Evolutionary conservation across 2,797 vertebrate species (phyloP).

Genomic region (Hyperoplus lanceolatus): DNA sequence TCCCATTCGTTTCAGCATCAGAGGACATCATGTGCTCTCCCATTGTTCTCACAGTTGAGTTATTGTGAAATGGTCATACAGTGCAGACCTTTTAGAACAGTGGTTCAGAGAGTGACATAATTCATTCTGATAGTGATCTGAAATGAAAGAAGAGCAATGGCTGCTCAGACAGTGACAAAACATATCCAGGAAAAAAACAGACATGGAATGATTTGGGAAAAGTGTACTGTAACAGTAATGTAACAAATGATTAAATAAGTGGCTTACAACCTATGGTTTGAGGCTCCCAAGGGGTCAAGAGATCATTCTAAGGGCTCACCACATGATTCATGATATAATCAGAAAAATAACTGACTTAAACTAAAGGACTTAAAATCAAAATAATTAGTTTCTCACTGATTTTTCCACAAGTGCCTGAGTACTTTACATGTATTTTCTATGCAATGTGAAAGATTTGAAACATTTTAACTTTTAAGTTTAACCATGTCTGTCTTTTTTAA

Average conservation of each 20-base stretch:
- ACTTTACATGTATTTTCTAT: neutral
- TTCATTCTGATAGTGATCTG: neutral
- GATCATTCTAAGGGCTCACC: too few relatives aligned
- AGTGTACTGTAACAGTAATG: too few relatives aligned
- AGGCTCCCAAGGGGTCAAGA: too few relatives aligned
- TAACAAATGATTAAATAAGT: too few relatives aligned
- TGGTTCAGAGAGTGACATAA: too few relatives aligned
- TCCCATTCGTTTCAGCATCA: neutral
- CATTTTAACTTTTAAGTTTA: neutral
- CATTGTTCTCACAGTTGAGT: neutral
- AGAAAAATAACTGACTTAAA: too few relatives aligned
- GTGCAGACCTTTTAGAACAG: neutral
- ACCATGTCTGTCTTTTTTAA: neutral
- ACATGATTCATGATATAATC: too few relatives aligned
- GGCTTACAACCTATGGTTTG: too few relatives aligned
- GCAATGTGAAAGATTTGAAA: constrained; percentile 29
- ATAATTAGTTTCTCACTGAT: neutral
- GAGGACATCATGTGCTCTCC: neutral
- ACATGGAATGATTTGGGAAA: neutral
- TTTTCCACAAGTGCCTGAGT: constrained; percentile 1
- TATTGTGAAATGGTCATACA: neutral
- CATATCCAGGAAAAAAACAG: neutral
- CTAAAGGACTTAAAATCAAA: neutral
- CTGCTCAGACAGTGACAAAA: neutral
- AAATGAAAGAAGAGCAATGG: neutral